Conservation (phyloP, 2,888 invertebrate species). For the Apantesis nais region DNA sequence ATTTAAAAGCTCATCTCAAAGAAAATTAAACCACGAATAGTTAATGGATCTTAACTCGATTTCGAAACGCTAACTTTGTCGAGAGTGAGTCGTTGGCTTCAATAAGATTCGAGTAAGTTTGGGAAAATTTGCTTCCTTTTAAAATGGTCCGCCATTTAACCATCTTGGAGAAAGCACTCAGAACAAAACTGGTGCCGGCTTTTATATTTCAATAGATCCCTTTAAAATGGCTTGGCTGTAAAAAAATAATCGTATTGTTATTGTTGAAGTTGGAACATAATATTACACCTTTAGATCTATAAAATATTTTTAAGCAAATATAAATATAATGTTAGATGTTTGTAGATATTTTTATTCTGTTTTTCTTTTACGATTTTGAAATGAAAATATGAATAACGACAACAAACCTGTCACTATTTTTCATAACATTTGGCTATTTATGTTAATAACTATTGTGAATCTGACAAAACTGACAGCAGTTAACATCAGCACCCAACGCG, state of each 20-base stretch:
- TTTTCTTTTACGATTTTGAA: background rate
- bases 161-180: slow-evolving; percentile 52
- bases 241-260: slow-evolving; percentile 58
- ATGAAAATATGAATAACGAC: background rate
- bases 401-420: background rate
- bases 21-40: slow-evolving; percentile 80
- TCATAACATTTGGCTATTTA: too few relatives aligned
- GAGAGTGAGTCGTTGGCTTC: slow-evolving; percentile 73
- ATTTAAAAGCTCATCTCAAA: slow-evolving; percentile 76
- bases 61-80: slow-evolving; percentile 76
- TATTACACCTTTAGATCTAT: slow-evolving; percentile 37
- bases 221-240: slow-evolving; percentile 44
- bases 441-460: too few relatives aligned
- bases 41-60: slow-evolving; percentile 81
- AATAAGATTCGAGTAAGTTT: slow-evolving; percentile 76
- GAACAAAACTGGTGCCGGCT: slow-evolving; percentile 51
- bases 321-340: background rate
- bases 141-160: slow-evolving; percentile 63
- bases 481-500: too few relatives aligned
- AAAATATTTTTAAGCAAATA: background rate
- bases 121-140: slow-evolving; percentile 70
- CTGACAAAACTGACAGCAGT: too few relatives aligned
- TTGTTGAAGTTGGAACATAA: slow-evolving; percentile 49
- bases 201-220: slow-evolving; percentile 51
- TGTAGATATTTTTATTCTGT: background rate